These are phyloP conservation scores for Austrofundulus limnaeus DNA, from an alignment of 2,113 vertebrate species.

Conservation along the genomic window DNA sequence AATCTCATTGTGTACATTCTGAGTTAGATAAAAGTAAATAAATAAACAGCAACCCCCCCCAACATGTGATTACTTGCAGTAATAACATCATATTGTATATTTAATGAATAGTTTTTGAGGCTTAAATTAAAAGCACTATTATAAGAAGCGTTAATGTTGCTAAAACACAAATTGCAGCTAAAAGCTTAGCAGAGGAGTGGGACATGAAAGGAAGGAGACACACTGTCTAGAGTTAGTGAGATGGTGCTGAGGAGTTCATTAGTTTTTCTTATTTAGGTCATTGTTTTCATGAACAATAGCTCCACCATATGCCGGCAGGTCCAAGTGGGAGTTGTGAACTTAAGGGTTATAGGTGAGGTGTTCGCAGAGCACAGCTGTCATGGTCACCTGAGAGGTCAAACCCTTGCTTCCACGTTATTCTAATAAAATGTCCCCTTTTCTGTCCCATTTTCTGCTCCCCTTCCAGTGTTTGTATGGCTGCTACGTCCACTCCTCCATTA, in stretches of 20 bases:
- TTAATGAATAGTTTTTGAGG: neutral
- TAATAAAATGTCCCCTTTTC: slow-evolving; percentile 41
- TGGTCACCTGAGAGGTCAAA: slow-evolving; percentile 37
- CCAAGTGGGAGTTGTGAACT: slow-evolving; percentile 37
- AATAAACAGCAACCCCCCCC: too few relatives aligned
- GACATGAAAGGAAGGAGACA: slow-evolving; percentile 17
- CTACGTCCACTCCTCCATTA: slow-evolving; percentile 99
- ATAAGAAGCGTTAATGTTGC: neutral
- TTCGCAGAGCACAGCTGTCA: slow-evolving; percentile 54
- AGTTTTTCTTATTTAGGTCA: slow-evolving; percentile 35
- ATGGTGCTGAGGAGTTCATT: slow-evolving; percentile 17
- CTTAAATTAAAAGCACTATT: neutral
- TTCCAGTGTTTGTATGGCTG: slow-evolving; percentile 96
- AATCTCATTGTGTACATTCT: too few relatives aligned
- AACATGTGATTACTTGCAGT: too few relatives aligned
- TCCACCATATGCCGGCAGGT: slow-evolving; percentile 54
- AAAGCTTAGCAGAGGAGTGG: neutral
- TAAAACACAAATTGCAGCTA: neutral
- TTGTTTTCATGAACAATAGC: slow-evolving; percentile 56
- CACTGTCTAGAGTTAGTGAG: slow-evolving; percentile 7
- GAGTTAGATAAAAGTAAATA: neutral
- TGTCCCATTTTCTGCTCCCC: slow-evolving; percentile 48
- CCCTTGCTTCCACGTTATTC: slow-evolving; percentile 27
- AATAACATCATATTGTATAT: too few relatives aligned
- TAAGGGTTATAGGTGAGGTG: slow-evolving; percentile 29